These are phyloP conservation scores for Parthenolecanium corni DNA, from an alignment of 2,888 invertebrate species.

Conservation along the genomic window DNA sequence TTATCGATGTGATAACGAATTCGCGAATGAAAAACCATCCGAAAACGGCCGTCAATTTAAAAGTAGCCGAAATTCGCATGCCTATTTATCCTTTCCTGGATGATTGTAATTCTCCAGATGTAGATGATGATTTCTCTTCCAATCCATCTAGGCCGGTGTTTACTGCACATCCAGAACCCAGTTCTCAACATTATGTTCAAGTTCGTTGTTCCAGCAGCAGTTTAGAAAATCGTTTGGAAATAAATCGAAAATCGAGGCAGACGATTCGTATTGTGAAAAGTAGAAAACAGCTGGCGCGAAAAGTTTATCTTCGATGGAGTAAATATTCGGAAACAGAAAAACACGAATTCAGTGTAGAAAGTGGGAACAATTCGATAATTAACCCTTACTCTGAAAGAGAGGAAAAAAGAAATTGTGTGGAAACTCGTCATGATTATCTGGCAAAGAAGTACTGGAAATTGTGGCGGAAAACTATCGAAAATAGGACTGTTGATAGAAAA, in stretches of 20 bases:
- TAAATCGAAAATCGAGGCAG: not conserved
- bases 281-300: constrained; percentile 6
- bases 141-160: not conserved
- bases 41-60: not conserved
- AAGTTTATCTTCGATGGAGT: constrained; percentile 13
- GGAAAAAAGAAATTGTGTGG: too few species aligned
- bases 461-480: too few species aligned
- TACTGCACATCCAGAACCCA: not conserved
- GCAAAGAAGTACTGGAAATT: constrained; percentile 8
- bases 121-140: not conserved
- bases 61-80: constrained; percentile 8
- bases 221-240: not conserved
- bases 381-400: not conserved
- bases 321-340: not conserved
- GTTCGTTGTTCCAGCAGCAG: not conserved
- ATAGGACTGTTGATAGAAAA: too few species aligned
- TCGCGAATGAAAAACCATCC: not conserved
- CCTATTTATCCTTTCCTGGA: not conserved
- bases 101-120: not conserved
- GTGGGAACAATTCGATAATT: not conserved
- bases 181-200: not conserved
- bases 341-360: not conserved
- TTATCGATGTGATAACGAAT: constrained; percentile 2
- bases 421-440: not conserved
- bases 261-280: not conserved